Conservation (phyloP, 2,113 vertebrate genomes). For the Elanus axillaris region DNA sequence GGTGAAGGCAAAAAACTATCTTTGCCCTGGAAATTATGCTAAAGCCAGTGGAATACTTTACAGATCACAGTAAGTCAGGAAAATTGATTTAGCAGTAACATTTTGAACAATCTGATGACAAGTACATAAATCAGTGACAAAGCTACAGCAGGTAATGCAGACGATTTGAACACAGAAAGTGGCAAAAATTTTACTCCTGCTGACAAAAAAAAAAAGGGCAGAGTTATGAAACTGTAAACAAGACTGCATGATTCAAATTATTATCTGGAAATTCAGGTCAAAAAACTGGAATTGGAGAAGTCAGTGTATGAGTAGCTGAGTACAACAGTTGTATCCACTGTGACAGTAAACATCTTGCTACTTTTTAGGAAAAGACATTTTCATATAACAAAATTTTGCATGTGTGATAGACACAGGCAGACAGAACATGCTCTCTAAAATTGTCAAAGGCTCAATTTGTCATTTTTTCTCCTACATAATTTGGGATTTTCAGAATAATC, state of each 20-base stretch:
- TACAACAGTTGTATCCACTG: background rate
- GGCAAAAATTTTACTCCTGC: background rate
- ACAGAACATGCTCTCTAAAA: background rate
- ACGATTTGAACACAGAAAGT: background rate
- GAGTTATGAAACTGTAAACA: background rate
- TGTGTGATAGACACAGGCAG: background rate
- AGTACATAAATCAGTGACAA: background rate
- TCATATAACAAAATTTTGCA: background rate
- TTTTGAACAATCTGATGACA: background rate
- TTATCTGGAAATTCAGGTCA: background rate
- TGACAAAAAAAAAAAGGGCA: background rate
- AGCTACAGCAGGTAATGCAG: background rate
- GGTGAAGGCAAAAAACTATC: background rate
- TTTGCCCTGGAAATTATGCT: background rate
- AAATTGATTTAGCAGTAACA: background rate
- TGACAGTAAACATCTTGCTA: background rate
- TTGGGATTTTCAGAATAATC: background rate
- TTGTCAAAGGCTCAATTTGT: background rate
- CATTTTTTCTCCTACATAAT: conserved; percentile 7
- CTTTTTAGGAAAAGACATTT: background rate
- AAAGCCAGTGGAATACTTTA: background rate
- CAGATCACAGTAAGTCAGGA: background rate
- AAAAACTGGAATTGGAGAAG: background rate
- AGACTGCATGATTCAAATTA: background rate
- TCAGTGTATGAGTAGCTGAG: background rate